These are phyloP conservation scores for Sturnus vulgaris DNA, from an alignment of 2,113 vertebrate genomes.

Conservation along the genomic window DNA sequence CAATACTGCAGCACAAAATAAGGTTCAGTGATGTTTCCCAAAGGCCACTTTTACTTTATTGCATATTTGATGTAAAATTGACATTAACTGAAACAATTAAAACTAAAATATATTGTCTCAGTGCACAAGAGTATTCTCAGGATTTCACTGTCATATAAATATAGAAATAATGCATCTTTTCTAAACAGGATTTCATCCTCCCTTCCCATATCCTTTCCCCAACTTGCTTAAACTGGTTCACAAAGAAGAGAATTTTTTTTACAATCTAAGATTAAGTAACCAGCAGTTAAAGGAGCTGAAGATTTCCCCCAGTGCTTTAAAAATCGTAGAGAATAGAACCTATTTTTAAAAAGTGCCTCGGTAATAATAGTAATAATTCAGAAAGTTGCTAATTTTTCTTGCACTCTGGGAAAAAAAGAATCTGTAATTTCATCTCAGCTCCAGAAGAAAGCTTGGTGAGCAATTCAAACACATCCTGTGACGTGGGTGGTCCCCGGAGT, in stretches of 20 bases:
- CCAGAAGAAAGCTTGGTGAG: conserved; percentile 14
- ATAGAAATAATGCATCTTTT: background rate
- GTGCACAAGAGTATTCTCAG: background rate
- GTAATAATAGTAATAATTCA: background rate
- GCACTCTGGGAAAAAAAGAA: background rate
- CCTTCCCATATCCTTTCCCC: background rate
- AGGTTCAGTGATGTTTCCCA: conserved; percentile 12
- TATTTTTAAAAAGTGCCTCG: background rate
- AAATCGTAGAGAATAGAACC: background rate
- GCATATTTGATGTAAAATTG: conserved; percentile 17
- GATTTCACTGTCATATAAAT: background rate
- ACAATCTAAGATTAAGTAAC: background rate
- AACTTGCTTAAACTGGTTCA: background rate
- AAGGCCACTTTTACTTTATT: conserved; percentile 25
- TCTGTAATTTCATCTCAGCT: background rate
- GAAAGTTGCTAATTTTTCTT: conserved; percentile 18
- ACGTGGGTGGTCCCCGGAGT: conserved; percentile 27
- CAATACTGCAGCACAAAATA: background rate
- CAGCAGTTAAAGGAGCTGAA: background rate
- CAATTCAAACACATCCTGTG: conserved; percentile 41
- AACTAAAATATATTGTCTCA: conserved; percentile 17
- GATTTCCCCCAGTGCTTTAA: background rate
- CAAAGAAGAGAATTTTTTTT: background rate
- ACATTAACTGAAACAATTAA: conserved; percentile 53
- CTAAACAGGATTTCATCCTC: background rate